Evolutionary conservation across 2,113 vertebrate genomes (phyloP), one percentile per base, ranked within the genome.

Genomic region (mouse (Mus musculus)): DNA sequence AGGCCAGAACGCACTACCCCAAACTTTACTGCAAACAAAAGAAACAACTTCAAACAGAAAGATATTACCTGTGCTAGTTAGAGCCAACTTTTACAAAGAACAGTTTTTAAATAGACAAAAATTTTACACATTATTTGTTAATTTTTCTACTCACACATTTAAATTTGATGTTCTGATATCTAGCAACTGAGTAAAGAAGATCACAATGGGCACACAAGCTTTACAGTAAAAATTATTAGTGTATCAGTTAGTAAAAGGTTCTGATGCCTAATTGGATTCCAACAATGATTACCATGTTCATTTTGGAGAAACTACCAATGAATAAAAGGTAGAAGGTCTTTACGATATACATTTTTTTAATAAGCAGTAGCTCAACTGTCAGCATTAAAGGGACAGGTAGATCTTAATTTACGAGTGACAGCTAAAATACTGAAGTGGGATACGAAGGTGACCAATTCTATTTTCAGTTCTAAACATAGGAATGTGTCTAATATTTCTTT

Each of bases 401-500:
- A 98, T 94, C 0, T 96, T 36, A 95, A 94, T 97, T 90, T 96
- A 90, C 97, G 54, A 96, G 97, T 86, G 85, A 94, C 69, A 88
- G 16, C 28, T 88, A 86, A 92, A 89, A 61, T 77, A 96, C 0
- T 95, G 28, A 93, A 88, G 75, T 93, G 81, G 42, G 28, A 49
- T 75, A 78, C 33, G 52, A 75, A 78, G 59, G 24, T 71, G 80
- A 90, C 94, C 93, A 95, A 95, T 95, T 96, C 94, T 96, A 88
- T 82, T 86, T 98, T 97, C 94, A 96, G 42, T 80, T 63, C 80
- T 97, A 96, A 75, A 93, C 89, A 82, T 97, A 95, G 95, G 96
- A 99, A 98, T 98, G 98, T 95, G 96, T 98, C 97, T 98, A 98
- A 97, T 85, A 96, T 98, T 98, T 99, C 99, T 99, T 99, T 99